phyloP scores from a whole-genome alignment of 2,113 vertebrate species.

The Catagonus wagneri region DNA sequence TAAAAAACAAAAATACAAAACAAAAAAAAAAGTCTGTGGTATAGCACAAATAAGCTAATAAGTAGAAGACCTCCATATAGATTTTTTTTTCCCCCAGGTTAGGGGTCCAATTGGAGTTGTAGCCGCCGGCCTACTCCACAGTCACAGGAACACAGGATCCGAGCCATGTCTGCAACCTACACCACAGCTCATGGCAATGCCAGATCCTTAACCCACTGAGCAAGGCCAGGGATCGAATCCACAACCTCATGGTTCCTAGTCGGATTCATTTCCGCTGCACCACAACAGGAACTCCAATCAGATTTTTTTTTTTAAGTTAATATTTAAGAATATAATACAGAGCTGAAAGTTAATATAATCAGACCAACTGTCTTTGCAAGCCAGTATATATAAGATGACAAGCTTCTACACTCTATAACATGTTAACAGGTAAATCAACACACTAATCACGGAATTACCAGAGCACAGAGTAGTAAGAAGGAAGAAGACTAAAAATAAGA shows the following conservation, averaged over 20 bases:
- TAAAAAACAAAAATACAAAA: too few species aligned
- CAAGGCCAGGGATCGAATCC: too few species aligned
- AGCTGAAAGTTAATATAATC: constrained; percentile 5
- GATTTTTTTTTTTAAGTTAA: constrained; percentile 15
- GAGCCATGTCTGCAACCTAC: too few species aligned
- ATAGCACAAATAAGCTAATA: neutral
- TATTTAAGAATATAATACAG: constrained; percentile 7
- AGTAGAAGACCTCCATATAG: neutral
- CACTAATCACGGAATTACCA: neutral
- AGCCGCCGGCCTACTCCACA: too few species aligned
- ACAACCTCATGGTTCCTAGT: too few species aligned
- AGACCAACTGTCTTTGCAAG: neutral
- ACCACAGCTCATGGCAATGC: too few species aligned
- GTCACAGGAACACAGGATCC: too few species aligned
- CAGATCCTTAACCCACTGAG: too few species aligned
- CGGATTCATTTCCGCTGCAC: too few species aligned
- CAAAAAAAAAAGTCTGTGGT: neutral
- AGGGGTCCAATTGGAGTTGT: too few species aligned
- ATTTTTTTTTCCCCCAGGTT: too few species aligned
- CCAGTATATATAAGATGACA: neutral
- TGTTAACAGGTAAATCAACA: neutral
- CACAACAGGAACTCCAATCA: too few species aligned
- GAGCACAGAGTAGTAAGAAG: neutral
- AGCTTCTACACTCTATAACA: neutral
- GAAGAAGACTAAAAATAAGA: neutral